These are phyloP conservation scores for Ceriagrion tenellum DNA, from an alignment of 2,888 invertebrate species.

Conservation along the genomic window DNA sequence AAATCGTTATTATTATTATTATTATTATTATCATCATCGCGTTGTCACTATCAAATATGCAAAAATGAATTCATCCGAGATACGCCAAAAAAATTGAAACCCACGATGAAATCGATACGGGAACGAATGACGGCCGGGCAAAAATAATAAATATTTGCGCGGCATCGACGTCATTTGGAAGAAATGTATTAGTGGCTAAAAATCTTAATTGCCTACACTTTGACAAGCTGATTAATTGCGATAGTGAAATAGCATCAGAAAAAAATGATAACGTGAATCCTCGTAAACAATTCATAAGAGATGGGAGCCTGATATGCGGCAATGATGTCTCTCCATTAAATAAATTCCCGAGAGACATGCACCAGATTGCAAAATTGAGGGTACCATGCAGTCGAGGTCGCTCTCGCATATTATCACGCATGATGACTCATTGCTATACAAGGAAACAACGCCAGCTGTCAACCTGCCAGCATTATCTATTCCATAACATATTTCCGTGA, in stretches of 20 bases:
- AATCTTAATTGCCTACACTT: not conserved
- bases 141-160: slow-evolving; percentile 5
- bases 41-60: not conserved
- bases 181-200: not conserved
- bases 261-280: not conserved
- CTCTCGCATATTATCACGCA: not conserved
- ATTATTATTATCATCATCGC: not conserved
- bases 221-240: not conserved
- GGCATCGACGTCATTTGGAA: not conserved
- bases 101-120: not conserved
- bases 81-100: not conserved
- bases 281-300: not conserved
- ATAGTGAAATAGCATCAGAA: not conserved
- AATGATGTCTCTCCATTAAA: not conserved
- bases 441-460: not conserved
- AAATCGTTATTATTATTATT: not conserved
- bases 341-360: not conserved
- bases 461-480: not conserved
- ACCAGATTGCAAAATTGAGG: not conserved
- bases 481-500: not conserved
- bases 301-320: not conserved
- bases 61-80: not conserved
- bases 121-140: not conserved
- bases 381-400: not conserved
- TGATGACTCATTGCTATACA: not conserved